Evolutionary conservation across 2,888 invertebrate genomes (phyloP).

Genomic region (Lasioglossum lativentre): DNA sequence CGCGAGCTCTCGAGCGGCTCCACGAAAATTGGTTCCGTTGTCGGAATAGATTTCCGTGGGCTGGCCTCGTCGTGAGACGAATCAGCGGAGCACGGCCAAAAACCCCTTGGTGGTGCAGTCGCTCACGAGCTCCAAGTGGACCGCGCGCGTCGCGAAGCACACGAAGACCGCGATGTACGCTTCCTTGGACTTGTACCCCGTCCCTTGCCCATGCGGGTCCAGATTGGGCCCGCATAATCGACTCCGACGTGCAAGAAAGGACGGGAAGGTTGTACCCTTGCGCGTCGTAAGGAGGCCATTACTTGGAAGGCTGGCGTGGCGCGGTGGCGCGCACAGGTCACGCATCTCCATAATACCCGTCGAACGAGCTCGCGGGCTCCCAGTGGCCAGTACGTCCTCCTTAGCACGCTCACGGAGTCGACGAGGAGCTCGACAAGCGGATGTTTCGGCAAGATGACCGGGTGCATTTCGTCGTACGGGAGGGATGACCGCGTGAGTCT

Average conservation of each 20-base stretch:
- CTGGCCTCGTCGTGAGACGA: conserved; percentile 42
- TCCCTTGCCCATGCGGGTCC: neutral
- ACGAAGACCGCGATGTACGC: neutral
- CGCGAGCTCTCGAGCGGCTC: neutral
- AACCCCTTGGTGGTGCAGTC: conserved; percentile 36
- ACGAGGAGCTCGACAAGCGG: too few species aligned
- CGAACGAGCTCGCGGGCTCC: neutral
- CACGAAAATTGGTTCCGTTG: conserved; percentile 45
- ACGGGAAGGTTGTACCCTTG: too few species aligned
- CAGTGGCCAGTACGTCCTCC: too few species aligned
- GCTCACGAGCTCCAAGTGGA: conserved; percentile 27
- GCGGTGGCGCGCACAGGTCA: neutral
- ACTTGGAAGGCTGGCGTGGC: neutral
- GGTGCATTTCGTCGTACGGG: too few species aligned
- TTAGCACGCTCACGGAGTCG: too few species aligned
- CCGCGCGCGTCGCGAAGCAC: neutral
- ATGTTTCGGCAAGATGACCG: too few species aligned
- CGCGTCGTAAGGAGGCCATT: too few species aligned
- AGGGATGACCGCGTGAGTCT: too few species aligned
- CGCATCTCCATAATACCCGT: neutral
- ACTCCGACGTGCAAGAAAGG: conserved; percentile 19
- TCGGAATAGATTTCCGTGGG: conserved; percentile 31
- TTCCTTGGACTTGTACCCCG: conserved; percentile 14
- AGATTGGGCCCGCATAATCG: conserved; percentile 42
- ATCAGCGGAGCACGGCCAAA: conserved; percentile 44